These are phyloP conservation scores for Conistra vaccinii DNA, from an alignment of 2,888 invertebrate species.

Conservation along the genomic window DNA sequence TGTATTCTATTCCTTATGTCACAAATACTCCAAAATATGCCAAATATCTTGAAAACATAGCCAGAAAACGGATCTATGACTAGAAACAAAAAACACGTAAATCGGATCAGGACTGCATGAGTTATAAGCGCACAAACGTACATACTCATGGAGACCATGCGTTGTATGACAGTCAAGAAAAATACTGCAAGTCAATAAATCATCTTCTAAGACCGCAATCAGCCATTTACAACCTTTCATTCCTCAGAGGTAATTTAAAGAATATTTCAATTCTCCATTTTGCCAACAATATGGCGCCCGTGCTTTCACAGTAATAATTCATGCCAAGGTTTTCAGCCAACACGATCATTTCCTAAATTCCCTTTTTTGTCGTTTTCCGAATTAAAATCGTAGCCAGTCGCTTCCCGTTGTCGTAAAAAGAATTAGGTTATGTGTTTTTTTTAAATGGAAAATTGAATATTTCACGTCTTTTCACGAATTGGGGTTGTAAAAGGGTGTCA, in stretches of 20 bases:
- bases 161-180: neutral
- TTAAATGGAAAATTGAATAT: constrained; percentile 56
- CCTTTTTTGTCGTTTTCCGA: constrained; percentile 59
- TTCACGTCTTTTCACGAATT: constrained; percentile 32
- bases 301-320: constrained; percentile 60
- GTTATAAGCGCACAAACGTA: neutral
- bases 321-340: constrained; percentile 53
- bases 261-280: constrained; percentile 64
- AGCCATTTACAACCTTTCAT: constrained; percentile 6
- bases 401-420: constrained; percentile 46
- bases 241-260: constrained; percentile 47
- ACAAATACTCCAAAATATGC: neutral
- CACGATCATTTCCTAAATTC: constrained; percentile 65
- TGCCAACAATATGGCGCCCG: constrained; percentile 58
- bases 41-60: neutral
- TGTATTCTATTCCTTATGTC: too few species aligned
- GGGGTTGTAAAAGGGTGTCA: constrained; percentile 51
- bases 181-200: constrained; percentile 25
- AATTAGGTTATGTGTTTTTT: constrained; percentile 29
- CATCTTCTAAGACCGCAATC: constrained; percentile 24
- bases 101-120: neutral
- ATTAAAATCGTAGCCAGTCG: constrained; percentile 63
- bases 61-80: neutral
- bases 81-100: neutral
- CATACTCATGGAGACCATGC: neutral